Evolutionary conservation across 2,797 vertebrate genomes (phyloP), one percentile per base, ranked within the genome.

Genomic region (Scyliorhinus canicula): DNA sequence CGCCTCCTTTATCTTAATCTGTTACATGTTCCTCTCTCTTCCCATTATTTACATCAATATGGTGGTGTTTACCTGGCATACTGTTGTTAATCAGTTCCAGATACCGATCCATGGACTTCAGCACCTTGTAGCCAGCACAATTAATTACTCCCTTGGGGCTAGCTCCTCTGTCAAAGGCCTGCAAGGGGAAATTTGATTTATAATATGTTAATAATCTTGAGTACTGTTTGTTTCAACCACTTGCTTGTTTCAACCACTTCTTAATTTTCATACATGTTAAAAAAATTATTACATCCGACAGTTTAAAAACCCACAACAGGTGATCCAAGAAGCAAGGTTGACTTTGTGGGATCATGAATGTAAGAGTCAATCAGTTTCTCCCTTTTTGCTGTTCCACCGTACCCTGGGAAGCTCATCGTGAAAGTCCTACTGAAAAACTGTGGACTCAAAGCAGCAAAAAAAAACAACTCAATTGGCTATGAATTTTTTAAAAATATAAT

Each of bases 31-130:
- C n/a, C 57, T 35, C 52, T 44, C 60, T 57, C 84, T 8, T 86
- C 19, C 95, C 2, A 8, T 55, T 2, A 82, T 0, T 86, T 52
- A 84, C 40, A 93, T 95, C 31, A 40, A 40, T 84, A 21, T 82
- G 4, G 52, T 31, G 8, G 50, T 63, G 65, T 96, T 97, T 96
- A 99, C 99, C 99, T 96, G 98, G 98, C 93, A 99, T 97, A 95
- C 98, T 98, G 96, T 55, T 96, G 95, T 97, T 97, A 50, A 99
- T 97, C 93, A 99, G 97, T 95, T 98, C 98, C 96, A 98, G 95
- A 96, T 99, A 99, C 96, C 98, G 98, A 52, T 99, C 99, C 96
- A 99, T 95, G 0, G 99, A 98, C 31, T 97, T 98, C 96, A 99
- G 97, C 28, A 98, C 97, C 96, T 97, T 98, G 97, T 99, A 99